Base-by-base conservation (phyloP, 2,113 vertebrate genomes). In the Menidia beryllina region DNA sequence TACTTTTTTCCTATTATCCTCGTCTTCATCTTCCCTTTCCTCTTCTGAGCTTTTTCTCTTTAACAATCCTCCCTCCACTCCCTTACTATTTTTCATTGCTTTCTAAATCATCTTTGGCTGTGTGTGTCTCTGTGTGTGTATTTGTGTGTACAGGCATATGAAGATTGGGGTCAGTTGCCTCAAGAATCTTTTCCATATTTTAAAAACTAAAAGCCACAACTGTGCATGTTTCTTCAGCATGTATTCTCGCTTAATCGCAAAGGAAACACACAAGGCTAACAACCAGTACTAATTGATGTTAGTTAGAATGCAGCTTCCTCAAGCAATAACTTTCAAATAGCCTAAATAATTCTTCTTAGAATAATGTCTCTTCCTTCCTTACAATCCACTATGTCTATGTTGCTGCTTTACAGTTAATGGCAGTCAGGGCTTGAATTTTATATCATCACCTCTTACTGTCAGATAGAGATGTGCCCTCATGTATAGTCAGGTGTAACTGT, bases 11-110 rank as follows among this genome's bases (percentile, higher is more conserved):
- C 34, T 21, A 55, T 47, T 73, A 69, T 77, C 75, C 58, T 57
- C 19, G 38, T 51, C 27, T 67, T 61, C 34, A 77, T 88, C 84
- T 84, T 38, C 61, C 7, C 41, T 49, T 39, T 67, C 48, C 43
- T 59, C 71, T 75, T 79, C 61, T 43, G 47, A 50, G 45, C 45
- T n/a, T 34, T 70, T 53, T 75, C 45, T 30, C 15, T 60, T 36
- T 17, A 48, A 53, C 57, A 55, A 36, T 55, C 39, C 20, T 57
- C 64, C 54, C 27, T 15, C 54, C 17, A 50, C 23, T 49, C 50
- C 54, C 14, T 27, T 63, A 5, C 53, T 70, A 45, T 68, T 56
- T 62, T 52, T 13, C 58, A 19, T 69, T 80, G 72, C 21, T 69
- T n/a, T 70, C 14, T 25, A 34, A 51, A 75, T 64, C 48, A 61